Percentiles rank a stretch among this genome's conserved stretches.
Evolutionary conservation across 2,113 vertebrate genomes (phyloP).

Genomic region (Rhadina sibilatrix): DNA sequence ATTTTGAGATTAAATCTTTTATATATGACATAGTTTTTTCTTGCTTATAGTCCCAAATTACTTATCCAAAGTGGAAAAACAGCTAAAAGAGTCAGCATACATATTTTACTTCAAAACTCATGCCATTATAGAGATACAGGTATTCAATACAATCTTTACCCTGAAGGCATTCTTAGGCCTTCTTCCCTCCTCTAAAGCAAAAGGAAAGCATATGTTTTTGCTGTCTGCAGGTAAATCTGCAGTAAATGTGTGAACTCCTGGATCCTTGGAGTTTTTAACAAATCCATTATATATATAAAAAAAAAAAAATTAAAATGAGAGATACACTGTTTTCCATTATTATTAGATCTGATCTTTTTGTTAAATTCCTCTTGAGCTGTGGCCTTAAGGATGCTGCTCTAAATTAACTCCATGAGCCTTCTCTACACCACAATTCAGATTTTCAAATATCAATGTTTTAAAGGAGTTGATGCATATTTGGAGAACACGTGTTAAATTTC

Average conservation of each 20-base stretch:
- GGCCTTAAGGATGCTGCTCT: neutral
- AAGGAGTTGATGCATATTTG: neutral
- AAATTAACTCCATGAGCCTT: neutral
- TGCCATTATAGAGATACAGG: neutral
- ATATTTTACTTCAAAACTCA: slow-evolving; percentile 8
- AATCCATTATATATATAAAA: neutral
- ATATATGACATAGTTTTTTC: neutral
- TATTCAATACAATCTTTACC: slow-evolving; percentile 7
- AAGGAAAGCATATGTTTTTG: neutral
- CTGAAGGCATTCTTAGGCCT: neutral
- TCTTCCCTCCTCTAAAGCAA: neutral
- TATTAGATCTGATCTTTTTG: neutral
- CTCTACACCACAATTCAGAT: neutral
- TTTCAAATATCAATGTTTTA: neutral
- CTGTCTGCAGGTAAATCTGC: neutral
- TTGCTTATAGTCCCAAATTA: neutral
- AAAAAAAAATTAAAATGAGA: neutral
- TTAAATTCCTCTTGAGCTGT: neutral
- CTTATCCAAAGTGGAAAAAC: neutral
- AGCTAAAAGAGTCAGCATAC: neutral
- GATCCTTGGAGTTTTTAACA: neutral
- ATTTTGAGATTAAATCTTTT: neutral
- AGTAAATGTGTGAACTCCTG: neutral
- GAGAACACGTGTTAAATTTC: neutral
- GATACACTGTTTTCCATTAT: neutral